Conservation (phyloP, 2,888 invertebrate species). For the Operophtera brumata region DNA sequence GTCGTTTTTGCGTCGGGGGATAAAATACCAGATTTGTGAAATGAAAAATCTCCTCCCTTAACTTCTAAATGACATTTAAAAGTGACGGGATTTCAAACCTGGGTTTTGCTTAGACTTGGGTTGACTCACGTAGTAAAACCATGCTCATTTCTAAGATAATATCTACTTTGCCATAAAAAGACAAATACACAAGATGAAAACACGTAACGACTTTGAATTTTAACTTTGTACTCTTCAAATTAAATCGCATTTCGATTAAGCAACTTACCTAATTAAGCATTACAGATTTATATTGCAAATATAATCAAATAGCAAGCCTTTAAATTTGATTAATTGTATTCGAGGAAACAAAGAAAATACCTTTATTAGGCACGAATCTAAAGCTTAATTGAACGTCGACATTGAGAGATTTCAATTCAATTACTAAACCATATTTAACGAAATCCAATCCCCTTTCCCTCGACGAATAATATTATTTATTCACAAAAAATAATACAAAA, state of each 20-base stretch:
- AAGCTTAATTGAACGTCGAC: conserved; percentile 80
- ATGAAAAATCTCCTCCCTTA: too few relatives aligned
- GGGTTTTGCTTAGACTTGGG: too few relatives aligned
- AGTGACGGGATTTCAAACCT: too few relatives aligned
- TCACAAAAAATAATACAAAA: conserved; percentile 80
- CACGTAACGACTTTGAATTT: background rate
- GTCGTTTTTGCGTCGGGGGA: too few relatives aligned
- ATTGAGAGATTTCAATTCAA: conserved; percentile 82
- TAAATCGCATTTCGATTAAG: conserved; percentile 6
- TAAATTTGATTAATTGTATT: conserved; percentile 64
- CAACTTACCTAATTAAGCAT: conserved; percentile 13
- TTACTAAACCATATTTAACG: conserved; percentile 82
- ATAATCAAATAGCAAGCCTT: conserved; percentile 34
- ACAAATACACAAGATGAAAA: too few relatives aligned
- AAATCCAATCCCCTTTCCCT: conserved; percentile 80
- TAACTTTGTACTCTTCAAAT: background rate
- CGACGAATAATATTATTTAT: conserved; percentile 80
- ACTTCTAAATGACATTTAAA: too few relatives aligned
- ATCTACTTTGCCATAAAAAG: too few relatives aligned
- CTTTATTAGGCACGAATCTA: conserved; percentile 69
- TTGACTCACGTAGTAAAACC: too few relatives aligned
- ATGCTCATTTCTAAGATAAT: too few relatives aligned
- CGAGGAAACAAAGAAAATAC: conserved; percentile 71
- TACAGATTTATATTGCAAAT: conserved; percentile 22
- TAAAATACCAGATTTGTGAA: too few relatives aligned